Evolutionary conservation across 2,888 invertebrate species (phyloP), one percentile per base, ranked within the genome.

Genomic region (Poecilobothrus nobilitatus): DNA sequence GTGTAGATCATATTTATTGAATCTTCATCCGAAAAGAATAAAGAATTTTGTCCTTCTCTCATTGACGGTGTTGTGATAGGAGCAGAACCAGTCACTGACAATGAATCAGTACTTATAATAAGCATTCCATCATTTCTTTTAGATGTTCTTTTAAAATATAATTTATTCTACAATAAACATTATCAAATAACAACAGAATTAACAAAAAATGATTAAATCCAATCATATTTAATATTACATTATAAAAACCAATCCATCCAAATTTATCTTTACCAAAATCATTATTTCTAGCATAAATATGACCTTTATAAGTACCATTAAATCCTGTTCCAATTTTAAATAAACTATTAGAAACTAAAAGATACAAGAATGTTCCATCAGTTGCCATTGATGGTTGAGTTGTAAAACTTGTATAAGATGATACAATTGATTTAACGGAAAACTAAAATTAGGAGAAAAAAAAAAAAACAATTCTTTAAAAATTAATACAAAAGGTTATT

Each of bases 251-350:
- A 72, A 96, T 84, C 91, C 92, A 94, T 66, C 93, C 93, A 73
- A 85, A 86, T 66, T 87, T 86, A 77, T 94, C 93, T 72, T 89
- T 88, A 9, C 89, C 88, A 79, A 95, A 93, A 79, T 94, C 91
- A 34, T 90, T 87, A 80, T 94, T 94, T 78, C 91, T 89, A 72
- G 89, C 84, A 78, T 95, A 94, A 27, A 95, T 86, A 77, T 94
- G 91, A n/a, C 95, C 97, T 81, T 91, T 91, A 73, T 94, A 87
- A 9, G 97, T 95, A 72, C 94, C 94, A 67, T 93, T 92, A 79
- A 94, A 95, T 9, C 98, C 98, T 67, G 96, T 93, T 21, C 98
- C 98, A 71, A 98, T 89, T 84, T 98, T 98, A 72, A 94, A 85
- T 65, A 98, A 84, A 1, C 95, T 94, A 75, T 89, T 89, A 12